These are phyloP conservation scores for Falco berigora DNA, from an alignment of 2,797 vertebrate genomes.

Conservation along the genomic window DNA sequence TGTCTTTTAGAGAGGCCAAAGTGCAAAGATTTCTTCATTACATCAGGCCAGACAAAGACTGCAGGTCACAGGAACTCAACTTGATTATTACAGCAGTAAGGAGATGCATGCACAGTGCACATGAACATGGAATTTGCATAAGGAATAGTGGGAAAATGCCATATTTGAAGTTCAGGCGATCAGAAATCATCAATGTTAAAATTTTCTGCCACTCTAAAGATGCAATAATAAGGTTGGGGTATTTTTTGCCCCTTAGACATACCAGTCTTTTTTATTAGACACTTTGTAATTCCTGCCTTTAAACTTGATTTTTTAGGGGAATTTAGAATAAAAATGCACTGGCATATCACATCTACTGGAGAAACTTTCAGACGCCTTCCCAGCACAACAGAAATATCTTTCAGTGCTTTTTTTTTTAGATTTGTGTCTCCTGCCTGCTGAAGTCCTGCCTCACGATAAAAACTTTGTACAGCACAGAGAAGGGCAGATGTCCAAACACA, in stretches of 20 bases:
- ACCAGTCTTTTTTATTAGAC: background rate
- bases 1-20: background rate
- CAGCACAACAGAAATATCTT: background rate
- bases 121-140: background rate
- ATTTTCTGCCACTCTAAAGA: background rate
- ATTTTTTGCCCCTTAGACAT: background rate
- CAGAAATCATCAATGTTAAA: background rate
- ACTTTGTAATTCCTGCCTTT: background rate
- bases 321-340: background rate
- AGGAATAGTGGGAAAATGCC: background rate
- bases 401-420: background rate
- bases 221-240: background rate
- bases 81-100: background rate
- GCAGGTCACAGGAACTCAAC: background rate
- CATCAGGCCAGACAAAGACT: background rate
- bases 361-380: background rate
- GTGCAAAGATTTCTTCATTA: background rate
- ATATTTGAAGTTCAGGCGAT: background rate
- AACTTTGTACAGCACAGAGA: background rate
- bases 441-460: background rate
- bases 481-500: background rate
- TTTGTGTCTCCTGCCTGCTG: background rate
- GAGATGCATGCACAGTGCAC: background rate
- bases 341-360: background rate
- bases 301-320: background rate